Conservation (phyloP, 1,140 invertebrate species). For the Drosophila orena region DNA sequence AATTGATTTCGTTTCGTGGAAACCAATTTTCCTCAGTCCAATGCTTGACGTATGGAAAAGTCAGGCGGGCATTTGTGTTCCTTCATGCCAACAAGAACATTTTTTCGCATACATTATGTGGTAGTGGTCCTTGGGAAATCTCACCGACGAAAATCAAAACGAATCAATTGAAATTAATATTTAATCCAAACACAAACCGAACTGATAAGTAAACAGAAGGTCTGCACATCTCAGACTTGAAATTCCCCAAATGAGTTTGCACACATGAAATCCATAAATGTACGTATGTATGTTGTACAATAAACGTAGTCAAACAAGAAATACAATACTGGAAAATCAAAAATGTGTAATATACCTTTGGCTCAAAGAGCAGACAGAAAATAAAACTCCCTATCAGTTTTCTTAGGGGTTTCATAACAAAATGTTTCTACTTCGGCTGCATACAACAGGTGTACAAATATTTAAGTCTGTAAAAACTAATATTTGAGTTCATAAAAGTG, state of each 20-base stretch:
- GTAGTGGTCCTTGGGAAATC: constrained; percentile 78
- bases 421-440: not conserved
- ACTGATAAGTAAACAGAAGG: not conserved
- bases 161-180: constrained; percentile 17
- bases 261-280: not conserved
- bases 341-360: too few species aligned
- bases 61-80: constrained; percentile 80
- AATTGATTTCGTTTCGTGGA: not conserved
- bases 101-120: constrained; percentile 85
- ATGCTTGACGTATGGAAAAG: constrained; percentile 18
- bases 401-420: not conserved
- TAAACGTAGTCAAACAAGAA: too few species aligned
- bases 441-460: not conserved
- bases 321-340: not conserved
- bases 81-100: constrained; percentile 84
- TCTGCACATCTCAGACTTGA: constrained; percentile 12
- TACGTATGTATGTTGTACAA: not conserved
- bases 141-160: constrained; percentile 43
- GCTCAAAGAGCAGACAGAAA: too few species aligned
- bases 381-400: not conserved
- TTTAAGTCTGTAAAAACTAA: not conserved
- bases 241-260: constrained; percentile 5
- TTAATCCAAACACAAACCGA: constrained; percentile 9
- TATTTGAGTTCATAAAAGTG: not conserved
- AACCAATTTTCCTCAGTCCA: constrained; percentile 17